These are phyloP conservation scores for Bradynema listronoti DNA, from an alignment of 1,140 invertebrate genomes.

Conservation along the genomic window DNA sequence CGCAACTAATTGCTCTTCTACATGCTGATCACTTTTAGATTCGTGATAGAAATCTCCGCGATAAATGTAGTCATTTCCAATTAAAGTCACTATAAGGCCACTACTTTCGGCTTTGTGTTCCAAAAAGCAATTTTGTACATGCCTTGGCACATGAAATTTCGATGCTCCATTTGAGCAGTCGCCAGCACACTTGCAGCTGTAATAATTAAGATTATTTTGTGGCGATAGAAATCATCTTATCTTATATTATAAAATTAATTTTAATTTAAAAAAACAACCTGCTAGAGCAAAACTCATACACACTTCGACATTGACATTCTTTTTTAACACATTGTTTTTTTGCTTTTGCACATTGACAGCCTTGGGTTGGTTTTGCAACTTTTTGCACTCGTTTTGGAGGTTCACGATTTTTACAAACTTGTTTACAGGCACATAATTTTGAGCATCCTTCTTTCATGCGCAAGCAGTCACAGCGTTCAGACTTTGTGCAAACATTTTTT, in stretches of 20 bases:
- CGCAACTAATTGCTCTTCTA: conserved; percentile 56
- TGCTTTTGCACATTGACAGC: conserved; percentile 55
- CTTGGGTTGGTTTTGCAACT: conserved; percentile 48
- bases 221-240: conserved; percentile 22
- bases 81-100: conserved; percentile 56
- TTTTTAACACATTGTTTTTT: conserved; percentile 58
- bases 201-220: conserved; percentile 18
- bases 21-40: conserved; percentile 54
- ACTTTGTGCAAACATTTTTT: conserved; percentile 56
- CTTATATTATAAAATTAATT: conserved; percentile 10
- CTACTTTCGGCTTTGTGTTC: conserved; percentile 57
- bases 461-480: conserved; percentile 54
- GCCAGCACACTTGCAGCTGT: conserved; percentile 54
- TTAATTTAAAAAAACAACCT: no score
- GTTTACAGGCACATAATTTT: conserved; percentile 57
- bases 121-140: conserved; percentile 57
- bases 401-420: conserved; percentile 58
- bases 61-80: conserved; percentile 58
- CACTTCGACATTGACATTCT: conserved; percentile 51
- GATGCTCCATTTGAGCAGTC: conserved; percentile 57
- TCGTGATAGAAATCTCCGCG: conserved; percentile 58
- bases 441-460: conserved; percentile 56
- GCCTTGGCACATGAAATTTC: conserved; percentile 57
- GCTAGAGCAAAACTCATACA: conserved; percentile 57
- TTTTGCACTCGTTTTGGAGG: conserved; percentile 50